phyloP scores from a whole-genome alignment of 1,140 invertebrate genomes.

The Brachionus rotundiformis region DNA sequence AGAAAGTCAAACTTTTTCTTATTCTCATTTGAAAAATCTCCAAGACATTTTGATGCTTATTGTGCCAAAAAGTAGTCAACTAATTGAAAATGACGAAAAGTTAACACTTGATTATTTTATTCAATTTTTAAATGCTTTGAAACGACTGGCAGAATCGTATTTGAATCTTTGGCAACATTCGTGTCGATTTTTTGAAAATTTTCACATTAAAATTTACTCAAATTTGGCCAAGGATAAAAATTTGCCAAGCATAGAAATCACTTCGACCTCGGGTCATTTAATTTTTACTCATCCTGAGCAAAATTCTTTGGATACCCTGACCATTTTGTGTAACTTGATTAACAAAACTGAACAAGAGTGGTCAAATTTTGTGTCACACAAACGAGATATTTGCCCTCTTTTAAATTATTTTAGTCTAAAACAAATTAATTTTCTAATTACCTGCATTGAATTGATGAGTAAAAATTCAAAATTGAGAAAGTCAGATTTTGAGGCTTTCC shows the following conservation, averaged over 20 bases:
- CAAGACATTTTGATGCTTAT: constrained; percentile 44
- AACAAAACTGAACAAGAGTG: constrained; percentile 8
- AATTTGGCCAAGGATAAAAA: background rate
- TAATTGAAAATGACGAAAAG: background rate
- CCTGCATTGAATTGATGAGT: background rate
- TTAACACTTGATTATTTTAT: constrained; percentile 28
- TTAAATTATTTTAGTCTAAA: constrained; percentile 27
- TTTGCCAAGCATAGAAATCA: background rate
- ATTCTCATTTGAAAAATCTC: background rate
- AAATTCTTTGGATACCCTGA: constrained; percentile 7
- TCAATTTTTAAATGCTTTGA: background rate
- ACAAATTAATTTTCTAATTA: background rate
- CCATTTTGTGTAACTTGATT: background rate
- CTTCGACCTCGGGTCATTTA: background rate
- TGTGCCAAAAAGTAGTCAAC: background rate
- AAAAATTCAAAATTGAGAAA: background rate
- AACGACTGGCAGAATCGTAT: background rate
- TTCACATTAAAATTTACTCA: constrained; percentile 4
- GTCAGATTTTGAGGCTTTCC: background rate
- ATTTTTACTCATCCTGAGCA: background rate
- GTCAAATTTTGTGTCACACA: constrained; percentile 5
- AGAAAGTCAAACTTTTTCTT: background rate
- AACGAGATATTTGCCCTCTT: background rate
- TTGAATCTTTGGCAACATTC: background rate
- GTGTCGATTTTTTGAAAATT: constrained; percentile 21